phyloP scores from a whole-genome alignment of 2,797 vertebrate genomes.

The Orestias chungarensis region DNA sequence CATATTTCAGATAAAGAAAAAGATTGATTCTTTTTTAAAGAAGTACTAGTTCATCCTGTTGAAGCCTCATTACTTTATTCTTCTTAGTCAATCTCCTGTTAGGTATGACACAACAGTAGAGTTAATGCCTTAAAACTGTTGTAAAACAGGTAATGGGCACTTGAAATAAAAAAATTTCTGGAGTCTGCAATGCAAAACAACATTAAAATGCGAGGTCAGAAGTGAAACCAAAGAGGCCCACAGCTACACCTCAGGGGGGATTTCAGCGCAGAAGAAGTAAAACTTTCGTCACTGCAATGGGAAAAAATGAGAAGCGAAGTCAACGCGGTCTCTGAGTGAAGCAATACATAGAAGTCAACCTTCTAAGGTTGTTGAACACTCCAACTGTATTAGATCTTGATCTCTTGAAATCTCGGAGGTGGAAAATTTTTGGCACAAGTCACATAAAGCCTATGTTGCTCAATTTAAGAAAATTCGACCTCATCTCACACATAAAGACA shows the following conservation, averaged over 20 bases:
- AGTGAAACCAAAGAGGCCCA: conserved; percentile 50
- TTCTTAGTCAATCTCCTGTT: background rate
- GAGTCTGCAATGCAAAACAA: too few species aligned
- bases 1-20: background rate
- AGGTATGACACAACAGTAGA: background rate
- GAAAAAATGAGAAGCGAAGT: conserved; percentile 21
- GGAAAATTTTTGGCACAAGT: conserved; percentile 1
- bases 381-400: background rate
- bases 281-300: conserved; percentile 36
- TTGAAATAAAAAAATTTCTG: too few species aligned
- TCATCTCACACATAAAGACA: too few species aligned
- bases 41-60: background rate
- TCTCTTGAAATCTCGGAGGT: background rate
- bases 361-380: background rate
- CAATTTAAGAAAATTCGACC: conserved; percentile 13
- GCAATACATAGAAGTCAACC: conserved; percentile 1
- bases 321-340: conserved; percentile 5
- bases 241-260: conserved; percentile 14
- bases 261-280: conserved; percentile 17
- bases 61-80: background rate
- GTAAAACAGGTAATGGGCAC: background rate
- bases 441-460: background rate
- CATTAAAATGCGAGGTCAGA: too few species aligned
- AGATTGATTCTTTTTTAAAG: background rate
- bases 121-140: background rate